These are phyloP conservation scores for Megastigmus dorsalis DNA, from an alignment of 2,888 invertebrate genomes.

Conservation along the genomic window DNA sequence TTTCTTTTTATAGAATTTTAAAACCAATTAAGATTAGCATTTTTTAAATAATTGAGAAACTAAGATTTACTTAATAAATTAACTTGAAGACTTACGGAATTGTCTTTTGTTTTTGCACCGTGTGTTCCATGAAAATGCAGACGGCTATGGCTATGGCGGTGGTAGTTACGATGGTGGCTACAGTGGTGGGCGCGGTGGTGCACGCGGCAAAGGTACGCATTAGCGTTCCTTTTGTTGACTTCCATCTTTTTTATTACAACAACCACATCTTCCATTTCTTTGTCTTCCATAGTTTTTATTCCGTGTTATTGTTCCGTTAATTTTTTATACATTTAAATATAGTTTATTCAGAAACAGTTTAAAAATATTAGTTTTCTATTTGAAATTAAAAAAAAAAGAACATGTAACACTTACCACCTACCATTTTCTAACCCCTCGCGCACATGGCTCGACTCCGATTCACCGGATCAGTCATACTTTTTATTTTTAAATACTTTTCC, in stretches of 20 bases:
- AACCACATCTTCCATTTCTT: conserved; percentile 47
- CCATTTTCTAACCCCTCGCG: conserved; percentile 46
- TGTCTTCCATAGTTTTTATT: conserved; percentile 47
- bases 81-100: conserved; percentile 51
- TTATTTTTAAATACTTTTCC: conserved; percentile 20
- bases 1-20: conserved; percentile 20
- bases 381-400: background rate
- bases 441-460: conserved; percentile 49
- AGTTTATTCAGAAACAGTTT: conserved; percentile 10
- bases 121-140: conserved; percentile 76
- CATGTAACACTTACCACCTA: conserved; percentile 35
- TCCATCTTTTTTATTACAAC: conserved; percentile 60
- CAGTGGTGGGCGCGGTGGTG: conserved; percentile 88
- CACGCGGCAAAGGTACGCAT: conserved; percentile 89
- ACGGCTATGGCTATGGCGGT: conserved; percentile 88
- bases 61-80: conserved; percentile 19
- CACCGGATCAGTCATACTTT: conserved; percentile 41
- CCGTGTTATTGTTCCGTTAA: conserved; percentile 54
- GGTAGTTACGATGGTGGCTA: conserved; percentile 93
- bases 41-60: conserved; percentile 23
- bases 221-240: conserved; percentile 72
- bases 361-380: background rate
- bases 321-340: conserved; percentile 34
- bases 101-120: conserved; percentile 67
- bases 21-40: conserved; percentile 23